These are phyloP conservation scores for Euborellia annulipes DNA, from an alignment of 1,140 invertebrate genomes.

Conservation along the genomic window DNA sequence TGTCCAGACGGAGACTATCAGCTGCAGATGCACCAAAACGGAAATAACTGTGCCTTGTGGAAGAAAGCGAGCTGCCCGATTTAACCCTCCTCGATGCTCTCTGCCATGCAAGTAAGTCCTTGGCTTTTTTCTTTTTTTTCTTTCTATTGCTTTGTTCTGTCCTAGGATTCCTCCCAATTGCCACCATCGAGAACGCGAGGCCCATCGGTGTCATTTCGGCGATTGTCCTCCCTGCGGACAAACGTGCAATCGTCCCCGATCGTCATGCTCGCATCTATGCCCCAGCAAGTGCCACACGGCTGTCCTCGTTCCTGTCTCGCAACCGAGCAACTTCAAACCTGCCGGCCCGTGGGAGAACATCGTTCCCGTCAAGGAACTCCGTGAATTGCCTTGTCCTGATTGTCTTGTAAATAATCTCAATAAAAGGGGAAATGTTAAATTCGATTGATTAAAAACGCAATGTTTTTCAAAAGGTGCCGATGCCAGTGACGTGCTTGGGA, in stretches of 20 bases:
- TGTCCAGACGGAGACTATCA: conserved; percentile 52
- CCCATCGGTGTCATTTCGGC: conserved; percentile 75
- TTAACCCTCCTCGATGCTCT: conserved; percentile 63
- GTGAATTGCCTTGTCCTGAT: conserved; percentile 48
- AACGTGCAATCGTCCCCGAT: conserved; percentile 42
- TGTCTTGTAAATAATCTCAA: too few species aligned
- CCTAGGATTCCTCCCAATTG: conserved; percentile 54
- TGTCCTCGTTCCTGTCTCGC: conserved; percentile 47
- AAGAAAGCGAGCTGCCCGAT: conserved; percentile 50
- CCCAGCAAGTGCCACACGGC: conserved; percentile 61
- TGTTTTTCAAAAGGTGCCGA: conserved; percentile 29
- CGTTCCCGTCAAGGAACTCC: conserved; percentile 38
- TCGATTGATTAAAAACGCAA: too few species aligned
- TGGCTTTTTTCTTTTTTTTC: too few species aligned
- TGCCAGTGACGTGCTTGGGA: conserved; percentile 63
- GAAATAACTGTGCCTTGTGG: conserved; percentile 77
- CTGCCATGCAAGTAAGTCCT: conserved; percentile 45
- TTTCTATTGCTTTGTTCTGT: too few species aligned
- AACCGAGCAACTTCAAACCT: conserved; percentile 40
- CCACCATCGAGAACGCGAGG: conserved; percentile 50
- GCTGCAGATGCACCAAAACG: conserved; percentile 68
- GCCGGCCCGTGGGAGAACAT: conserved; percentile 57
- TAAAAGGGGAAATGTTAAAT: too few species aligned
- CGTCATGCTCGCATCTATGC: conserved; percentile 62
- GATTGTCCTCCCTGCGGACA: conserved; percentile 69